A percentile compares a stretch with the other conserved stretches of the same genome.
Conservation (phyloP, 1,140 invertebrate species). For the Penaeus japonicus region DNA sequence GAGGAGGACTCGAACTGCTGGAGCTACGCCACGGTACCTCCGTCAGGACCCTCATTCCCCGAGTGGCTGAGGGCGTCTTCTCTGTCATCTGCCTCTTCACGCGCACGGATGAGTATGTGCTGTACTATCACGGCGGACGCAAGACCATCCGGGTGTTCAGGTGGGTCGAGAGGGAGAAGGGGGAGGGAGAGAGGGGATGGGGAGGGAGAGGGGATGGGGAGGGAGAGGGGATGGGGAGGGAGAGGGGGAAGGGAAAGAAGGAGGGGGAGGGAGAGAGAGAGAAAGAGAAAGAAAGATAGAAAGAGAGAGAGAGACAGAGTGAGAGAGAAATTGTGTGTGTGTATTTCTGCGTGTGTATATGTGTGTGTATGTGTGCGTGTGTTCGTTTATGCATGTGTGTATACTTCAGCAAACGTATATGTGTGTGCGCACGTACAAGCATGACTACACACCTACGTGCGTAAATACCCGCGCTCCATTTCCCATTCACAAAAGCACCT, state of each 20-base stretch:
- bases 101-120: conserved; percentile 90
- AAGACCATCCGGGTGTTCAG: conserved; percentile 92
- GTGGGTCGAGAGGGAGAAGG: conserved; percentile 63
- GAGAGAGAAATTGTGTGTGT: too few relatives aligned
- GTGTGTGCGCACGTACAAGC: conserved; percentile 58
- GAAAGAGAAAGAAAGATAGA: too few relatives aligned
- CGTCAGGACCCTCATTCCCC: conserved; percentile 67
- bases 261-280: not conserved
- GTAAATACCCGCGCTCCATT: too few relatives aligned
- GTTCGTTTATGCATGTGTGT: not conserved
- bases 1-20: conserved; percentile 89
- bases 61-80: conserved; percentile 94
- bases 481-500: too few relatives aligned
- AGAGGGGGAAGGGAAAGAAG: too few relatives aligned
- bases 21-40: conserved; percentile 65
- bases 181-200: conserved; percentile 2
- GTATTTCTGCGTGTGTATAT: too few relatives aligned
- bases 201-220: not conserved
- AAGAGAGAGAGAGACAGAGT: too few relatives aligned
- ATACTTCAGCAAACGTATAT: conserved; percentile 38
- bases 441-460: too few relatives aligned
- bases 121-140: conserved; percentile 95
- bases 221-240: not conserved
- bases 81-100: conserved; percentile 94
- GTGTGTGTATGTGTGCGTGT: not conserved